These are phyloP conservation scores for Pogonomyrmex californicus DNA, from an alignment of 1,140 invertebrate species.

Conservation along the genomic window DNA sequence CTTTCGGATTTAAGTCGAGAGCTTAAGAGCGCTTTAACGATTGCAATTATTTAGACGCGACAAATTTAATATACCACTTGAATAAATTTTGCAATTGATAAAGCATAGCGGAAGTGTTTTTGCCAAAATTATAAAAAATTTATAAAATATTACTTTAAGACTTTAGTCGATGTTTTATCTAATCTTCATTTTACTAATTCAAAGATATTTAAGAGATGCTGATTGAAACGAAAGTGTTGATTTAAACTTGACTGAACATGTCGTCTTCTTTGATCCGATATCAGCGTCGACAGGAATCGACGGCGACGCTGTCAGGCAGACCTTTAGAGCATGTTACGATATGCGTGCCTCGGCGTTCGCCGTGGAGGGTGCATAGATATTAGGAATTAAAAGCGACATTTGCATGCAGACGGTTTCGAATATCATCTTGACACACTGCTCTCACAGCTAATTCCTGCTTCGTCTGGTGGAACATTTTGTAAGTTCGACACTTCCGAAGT, in stretches of 20 bases:
- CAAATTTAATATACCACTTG: conserved; percentile 3
- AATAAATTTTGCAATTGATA: not conserved
- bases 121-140: not conserved
- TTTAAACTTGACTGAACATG: conserved; percentile 16
- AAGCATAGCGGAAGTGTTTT: not conserved
- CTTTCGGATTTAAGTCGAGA: conserved; percentile 42
- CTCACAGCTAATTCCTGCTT: conserved; percentile 57
- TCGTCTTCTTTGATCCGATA: conserved; percentile 30
- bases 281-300: conserved; percentile 35
- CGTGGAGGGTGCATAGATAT: conserved; percentile 60
- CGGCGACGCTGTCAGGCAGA: conserved; percentile 21
- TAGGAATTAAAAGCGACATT: conserved; percentile 64
- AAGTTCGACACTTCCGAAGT: conserved; percentile 57
- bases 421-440: conserved; percentile 64
- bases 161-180: not conserved
- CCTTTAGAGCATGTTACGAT: conserved; percentile 43
- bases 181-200: not conserved
- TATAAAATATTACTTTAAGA: not conserved
- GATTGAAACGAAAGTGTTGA: not conserved
- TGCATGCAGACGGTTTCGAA: conserved; percentile 62
- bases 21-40: conserved; percentile 21
- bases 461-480: conserved; percentile 52
- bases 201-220: not conserved
- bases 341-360: conserved; percentile 35
- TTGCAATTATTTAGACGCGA: conserved; percentile 34